Evolutionary conservation across 2,888 invertebrate genomes (phyloP), one percentile per base, ranked within the genome.

Genomic region (Onchidella celtica): DNA sequence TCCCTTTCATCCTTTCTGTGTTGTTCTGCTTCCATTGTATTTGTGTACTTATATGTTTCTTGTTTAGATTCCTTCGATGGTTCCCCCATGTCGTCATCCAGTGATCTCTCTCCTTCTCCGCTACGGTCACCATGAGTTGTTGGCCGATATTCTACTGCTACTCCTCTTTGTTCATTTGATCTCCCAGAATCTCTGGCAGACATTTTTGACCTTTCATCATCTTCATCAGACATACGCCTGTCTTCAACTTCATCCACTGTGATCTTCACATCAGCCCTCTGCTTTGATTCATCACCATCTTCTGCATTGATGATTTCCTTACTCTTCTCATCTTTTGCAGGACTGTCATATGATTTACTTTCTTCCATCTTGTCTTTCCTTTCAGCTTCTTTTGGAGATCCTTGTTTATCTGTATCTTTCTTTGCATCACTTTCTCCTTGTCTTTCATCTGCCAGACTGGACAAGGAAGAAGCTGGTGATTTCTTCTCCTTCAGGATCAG

Each of bases 331-430:
- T 40, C 72, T 2, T 36, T 40, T 47, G 38, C 40, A 24, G 11
- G 29, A 17, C 1, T 70, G n/a, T 34, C 70, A 34, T 70, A 14
- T 38, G 24, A 4, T 36, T 36, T n/a, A 32, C 40, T 79, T 29
- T 38, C 57, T 21, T 59, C 34, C 65, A 65, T 21, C 2, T 0
- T 21, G 29, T 61, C 65, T 27, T 65, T n/a, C 9, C 61, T 65
- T 59, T 66, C 65, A 65, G 17, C 78, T 83, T 66, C 81, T 77
- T 79, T 78, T 81, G 34, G 72, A 82, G 40, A 66, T 68, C 27
- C 75, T 61, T 59, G 74, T 47, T 59, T 74, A 69, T 65, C 63
- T 21, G 69, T 66, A n/a, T n/a, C 65, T 6, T 38, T 32, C 32
- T 66, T 63, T 29, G 24, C 55, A 6, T 57, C 66, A 21, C 47